phyloP scores from a whole-genome alignment of 1,140 invertebrate genomes.

The Glossosoma conforme region DNA sequence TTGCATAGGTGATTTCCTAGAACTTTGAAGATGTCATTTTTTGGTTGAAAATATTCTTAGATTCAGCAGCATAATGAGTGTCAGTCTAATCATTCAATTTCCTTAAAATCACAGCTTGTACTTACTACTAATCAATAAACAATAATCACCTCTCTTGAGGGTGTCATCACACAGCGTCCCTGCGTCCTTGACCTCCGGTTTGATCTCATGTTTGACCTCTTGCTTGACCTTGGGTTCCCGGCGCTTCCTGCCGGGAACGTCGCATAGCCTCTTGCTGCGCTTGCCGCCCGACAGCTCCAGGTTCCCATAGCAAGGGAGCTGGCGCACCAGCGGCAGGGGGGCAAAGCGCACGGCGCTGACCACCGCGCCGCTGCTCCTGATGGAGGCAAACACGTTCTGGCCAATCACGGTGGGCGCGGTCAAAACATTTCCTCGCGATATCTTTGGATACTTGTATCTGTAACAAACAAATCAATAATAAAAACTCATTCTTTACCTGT shows the following conservation, averaged over 20 bases:
- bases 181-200: neutral
- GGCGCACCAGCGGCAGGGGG: conserved; percentile 37
- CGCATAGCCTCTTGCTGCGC: conserved; percentile 40
- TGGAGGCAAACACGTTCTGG: conserved; percentile 36
- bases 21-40: no score
- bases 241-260: conserved; percentile 19
- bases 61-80: no score
- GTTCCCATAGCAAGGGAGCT: conserved; percentile 49
- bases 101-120: no score
- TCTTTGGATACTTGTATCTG: conserved; percentile 45
- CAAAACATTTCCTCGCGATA: conserved; percentile 43
- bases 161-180: no score
- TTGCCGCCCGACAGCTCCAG: conserved; percentile 43
- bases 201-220: neutral
- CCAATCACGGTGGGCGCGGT: conserved; percentile 35
- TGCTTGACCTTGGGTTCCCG: neutral
- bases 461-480: no score
- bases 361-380: conserved; percentile 32
- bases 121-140: no score
- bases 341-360: conserved; percentile 44
- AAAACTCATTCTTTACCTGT: no score
- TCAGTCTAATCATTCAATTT: no score
- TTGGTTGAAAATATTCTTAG: no score
- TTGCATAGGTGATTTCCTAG: no score
- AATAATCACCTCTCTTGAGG: no score